phyloP scores from a whole-genome alignment of 2,113 vertebrate species.

The Cyphomyrus discorhynchus region DNA sequence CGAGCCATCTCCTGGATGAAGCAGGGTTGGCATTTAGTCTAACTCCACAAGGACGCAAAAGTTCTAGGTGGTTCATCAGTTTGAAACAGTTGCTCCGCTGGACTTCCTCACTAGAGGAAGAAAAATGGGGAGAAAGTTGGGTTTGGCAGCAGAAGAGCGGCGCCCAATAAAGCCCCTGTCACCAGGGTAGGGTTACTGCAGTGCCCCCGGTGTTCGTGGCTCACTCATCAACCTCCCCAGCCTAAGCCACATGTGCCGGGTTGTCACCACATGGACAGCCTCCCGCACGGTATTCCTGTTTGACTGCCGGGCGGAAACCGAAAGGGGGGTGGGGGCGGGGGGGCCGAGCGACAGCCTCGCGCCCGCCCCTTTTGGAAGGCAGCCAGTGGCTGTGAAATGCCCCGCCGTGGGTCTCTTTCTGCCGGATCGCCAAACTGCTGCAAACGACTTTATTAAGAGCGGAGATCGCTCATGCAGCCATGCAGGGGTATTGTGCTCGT shows the following conservation, averaged over 20 bases:
- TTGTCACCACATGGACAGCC: not conserved
- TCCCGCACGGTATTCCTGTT: not conserved
- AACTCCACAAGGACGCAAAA: not conserved
- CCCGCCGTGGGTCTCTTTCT: conserved; percentile 15
- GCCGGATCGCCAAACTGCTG: not conserved
- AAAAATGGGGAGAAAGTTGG: not conserved
- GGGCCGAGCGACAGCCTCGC: not conserved
- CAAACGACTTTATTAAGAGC: conserved; percentile 1
- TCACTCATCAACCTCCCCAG: not conserved
- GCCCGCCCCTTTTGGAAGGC: not conserved
- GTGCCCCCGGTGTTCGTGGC: not conserved
- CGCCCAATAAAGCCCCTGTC: not conserved
- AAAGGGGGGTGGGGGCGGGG: not conserved
- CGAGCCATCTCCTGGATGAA: not conserved
- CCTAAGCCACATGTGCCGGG: not conserved
- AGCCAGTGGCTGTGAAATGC: conserved; percentile 4
- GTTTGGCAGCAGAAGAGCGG: not conserved
- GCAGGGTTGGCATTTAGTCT: not conserved
- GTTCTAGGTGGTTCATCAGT: not conserved
- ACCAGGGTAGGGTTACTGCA: not conserved
- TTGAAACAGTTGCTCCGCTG: not conserved
- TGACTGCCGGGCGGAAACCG: not conserved
- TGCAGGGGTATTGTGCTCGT: not conserved
- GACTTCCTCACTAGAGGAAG: not conserved
- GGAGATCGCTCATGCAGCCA: not conserved